Evolutionary conservation across 1,140 invertebrate genomes (phyloP).

Genomic region (Lepidurus packardi): DNA sequence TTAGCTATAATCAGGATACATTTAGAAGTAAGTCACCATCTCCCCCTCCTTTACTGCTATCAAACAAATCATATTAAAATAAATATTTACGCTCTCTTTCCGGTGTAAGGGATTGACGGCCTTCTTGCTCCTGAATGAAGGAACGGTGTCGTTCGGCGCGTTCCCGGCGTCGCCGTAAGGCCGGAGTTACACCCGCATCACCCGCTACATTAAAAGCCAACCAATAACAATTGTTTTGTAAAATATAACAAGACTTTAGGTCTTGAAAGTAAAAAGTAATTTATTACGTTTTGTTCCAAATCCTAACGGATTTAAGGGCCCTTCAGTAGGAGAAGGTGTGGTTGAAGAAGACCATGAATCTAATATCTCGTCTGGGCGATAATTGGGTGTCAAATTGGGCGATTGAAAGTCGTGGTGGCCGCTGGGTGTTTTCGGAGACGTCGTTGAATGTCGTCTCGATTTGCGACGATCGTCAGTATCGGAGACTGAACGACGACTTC

Average conservation of each 20-base stretch:
- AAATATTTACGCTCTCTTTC: background rate
- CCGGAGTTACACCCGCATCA: slow-evolving; percentile 67
- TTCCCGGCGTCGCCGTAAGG: slow-evolving; percentile 62
- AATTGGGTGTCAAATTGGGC: background rate
- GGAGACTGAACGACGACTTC: slow-evolving; percentile 4
- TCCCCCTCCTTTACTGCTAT: background rate
- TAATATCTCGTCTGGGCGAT: background rate
- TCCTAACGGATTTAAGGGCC: background rate
- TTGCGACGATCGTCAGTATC: slow-evolving; percentile 17
- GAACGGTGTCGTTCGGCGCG: slow-evolving; percentile 71
- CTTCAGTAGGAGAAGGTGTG: slow-evolving; percentile 1
- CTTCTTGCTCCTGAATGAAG: slow-evolving; percentile 67
- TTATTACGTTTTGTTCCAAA: slow-evolving; percentile 10
- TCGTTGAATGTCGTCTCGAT: slow-evolving; percentile 1
- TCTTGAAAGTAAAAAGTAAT: too few relatives aligned
- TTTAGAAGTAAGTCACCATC: background rate
- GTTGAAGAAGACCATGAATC: background rate
- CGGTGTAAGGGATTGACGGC: slow-evolving; percentile 25
- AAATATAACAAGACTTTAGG: too few relatives aligned
- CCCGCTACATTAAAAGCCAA: slow-evolving; percentile 42
- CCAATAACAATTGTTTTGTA: too few relatives aligned
- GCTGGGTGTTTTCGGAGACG: background rate
- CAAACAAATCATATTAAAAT: background rate
- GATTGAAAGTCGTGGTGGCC: background rate
- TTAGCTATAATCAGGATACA: slow-evolving; percentile 14